phyloP scores from a whole-genome alignment of 2,888 invertebrate genomes.

The Branchinecta sandiegonensis region DNA sequence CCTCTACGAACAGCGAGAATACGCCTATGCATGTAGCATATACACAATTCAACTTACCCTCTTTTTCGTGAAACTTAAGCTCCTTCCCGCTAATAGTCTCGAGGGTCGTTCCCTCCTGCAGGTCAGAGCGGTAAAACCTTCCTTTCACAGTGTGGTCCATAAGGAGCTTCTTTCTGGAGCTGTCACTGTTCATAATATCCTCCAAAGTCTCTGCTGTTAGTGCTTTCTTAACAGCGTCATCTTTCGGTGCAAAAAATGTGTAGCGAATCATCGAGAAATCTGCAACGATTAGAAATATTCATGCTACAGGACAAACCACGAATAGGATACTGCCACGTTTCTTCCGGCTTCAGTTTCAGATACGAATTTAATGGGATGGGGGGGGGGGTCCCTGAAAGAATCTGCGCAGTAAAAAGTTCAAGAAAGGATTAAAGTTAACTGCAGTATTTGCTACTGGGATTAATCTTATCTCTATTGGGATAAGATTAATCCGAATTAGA shows the following conservation, averaged over 20 bases:
- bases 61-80: neutral
- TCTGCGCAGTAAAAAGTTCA: too few species aligned
- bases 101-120: neutral
- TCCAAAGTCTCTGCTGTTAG: conserved; percentile 24
- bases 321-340: too few species aligned
- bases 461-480: too few species aligned
- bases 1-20: too few species aligned
- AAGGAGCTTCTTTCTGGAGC: neutral
- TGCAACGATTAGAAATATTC: conserved; percentile 16
- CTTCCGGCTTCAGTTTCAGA: too few species aligned
- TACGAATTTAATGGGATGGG: too few species aligned
- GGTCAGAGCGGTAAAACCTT: neutral
- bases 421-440: too few species aligned
- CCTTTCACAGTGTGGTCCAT: neutral
- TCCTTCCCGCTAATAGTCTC: neutral
- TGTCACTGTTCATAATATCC: neutral
- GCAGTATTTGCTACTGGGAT: too few species aligned
- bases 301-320: too few species aligned
- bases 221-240: conserved; percentile 23
- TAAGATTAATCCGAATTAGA: too few species aligned
- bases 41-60: neutral
- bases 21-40: too few species aligned
- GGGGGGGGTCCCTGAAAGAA: too few species aligned
- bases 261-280: conserved; percentile 25
- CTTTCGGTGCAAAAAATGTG: conserved; percentile 26